Conservation (phyloP, 1,140 invertebrate genomes). For the Drosophila sucinea region DNA sequence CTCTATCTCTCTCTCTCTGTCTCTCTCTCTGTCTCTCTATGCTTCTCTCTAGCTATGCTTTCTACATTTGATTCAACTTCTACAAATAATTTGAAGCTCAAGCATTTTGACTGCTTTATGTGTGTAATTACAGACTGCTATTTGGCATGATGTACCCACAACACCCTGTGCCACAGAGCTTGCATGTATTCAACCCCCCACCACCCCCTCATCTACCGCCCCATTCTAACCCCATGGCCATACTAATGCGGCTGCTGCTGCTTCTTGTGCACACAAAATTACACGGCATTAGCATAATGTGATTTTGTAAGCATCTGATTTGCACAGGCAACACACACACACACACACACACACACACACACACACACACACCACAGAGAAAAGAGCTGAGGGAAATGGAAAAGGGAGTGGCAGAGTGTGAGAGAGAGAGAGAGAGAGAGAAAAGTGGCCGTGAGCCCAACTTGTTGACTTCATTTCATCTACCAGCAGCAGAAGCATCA, state of each 20-base stretch:
- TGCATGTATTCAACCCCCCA: neutral
- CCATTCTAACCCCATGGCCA: neutral
- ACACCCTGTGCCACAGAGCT: neutral
- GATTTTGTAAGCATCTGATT: constrained; percentile 21
- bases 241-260: constrained; percentile 9
- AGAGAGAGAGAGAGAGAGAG: neutral
- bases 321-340: constrained; percentile 2
- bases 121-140: constrained; percentile 12
- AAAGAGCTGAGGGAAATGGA: neutral
- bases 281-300: constrained; percentile 29
- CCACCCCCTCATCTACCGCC: neutral
- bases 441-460: constrained; percentile 12
- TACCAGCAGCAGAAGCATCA: constrained; percentile 7
- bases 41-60: neutral
- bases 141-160: constrained; percentile 1
- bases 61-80: constrained; percentile 9
- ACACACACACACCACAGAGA: neutral
- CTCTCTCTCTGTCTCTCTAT: constrained; percentile 3
- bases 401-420: neutral
- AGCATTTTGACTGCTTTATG: constrained; percentile 19
- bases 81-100: constrained; percentile 16
- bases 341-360: neutral
- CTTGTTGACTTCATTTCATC: constrained; percentile 19
- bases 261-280: constrained; percentile 23
- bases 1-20: neutral